phyloP scores from a whole-genome alignment of 2,113 vertebrate species.

The Trichechus manatus region DNA sequence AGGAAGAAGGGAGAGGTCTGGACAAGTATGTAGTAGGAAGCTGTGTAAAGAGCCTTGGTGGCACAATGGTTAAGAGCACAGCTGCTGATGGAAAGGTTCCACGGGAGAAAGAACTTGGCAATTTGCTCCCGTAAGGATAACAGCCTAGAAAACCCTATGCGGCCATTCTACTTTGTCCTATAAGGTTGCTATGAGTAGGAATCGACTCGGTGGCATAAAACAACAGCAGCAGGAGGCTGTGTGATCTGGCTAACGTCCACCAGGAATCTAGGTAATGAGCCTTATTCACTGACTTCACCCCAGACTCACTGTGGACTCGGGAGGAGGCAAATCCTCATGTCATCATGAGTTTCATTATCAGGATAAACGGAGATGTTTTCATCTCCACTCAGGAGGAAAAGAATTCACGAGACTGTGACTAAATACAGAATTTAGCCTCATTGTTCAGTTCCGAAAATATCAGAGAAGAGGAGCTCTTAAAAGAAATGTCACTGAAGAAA shows the following conservation, averaged over 20 bases:
- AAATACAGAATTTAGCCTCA: background rate
- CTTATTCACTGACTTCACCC: background rate
- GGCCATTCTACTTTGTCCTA: background rate
- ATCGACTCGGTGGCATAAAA: background rate
- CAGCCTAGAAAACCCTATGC: background rate
- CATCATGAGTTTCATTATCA: background rate
- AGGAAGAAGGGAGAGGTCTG: background rate
- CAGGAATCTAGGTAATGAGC: background rate
- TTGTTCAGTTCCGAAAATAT: constrained; percentile 42
- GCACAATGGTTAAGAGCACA: background rate
- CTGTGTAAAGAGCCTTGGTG: background rate
- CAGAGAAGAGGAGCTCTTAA: background rate
- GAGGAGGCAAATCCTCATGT: background rate
- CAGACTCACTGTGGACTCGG: background rate
- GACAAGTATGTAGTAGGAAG: background rate
- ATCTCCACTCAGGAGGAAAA: background rate
- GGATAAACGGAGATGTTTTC: constrained; percentile 21
- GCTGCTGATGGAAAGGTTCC: background rate
- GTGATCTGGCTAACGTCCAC: background rate
- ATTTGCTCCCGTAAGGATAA: background rate
- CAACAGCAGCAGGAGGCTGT: background rate
- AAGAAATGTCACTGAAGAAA: background rate
- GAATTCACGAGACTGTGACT: background rate
- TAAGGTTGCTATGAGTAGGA: background rate
- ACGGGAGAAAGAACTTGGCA: background rate